Evolutionary conservation across 2,888 invertebrate species (phyloP).

Genomic region (Papilio demoleus): DNA sequence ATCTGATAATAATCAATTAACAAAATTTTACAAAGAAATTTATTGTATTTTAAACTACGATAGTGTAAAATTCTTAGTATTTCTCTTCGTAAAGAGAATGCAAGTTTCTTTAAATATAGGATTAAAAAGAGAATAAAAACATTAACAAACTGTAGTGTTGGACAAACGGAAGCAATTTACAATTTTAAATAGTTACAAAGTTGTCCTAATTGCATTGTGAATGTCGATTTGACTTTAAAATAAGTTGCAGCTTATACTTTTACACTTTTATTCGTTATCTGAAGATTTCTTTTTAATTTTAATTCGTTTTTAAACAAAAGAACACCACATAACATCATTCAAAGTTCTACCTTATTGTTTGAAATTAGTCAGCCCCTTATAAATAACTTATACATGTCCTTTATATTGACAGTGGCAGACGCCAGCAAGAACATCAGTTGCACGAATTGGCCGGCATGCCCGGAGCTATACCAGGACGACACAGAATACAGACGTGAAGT

Average conservation of each 20-base stretch:
- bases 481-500: no score
- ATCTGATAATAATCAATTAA: no score
- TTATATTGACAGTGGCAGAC: no score
- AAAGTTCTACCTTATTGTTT: no score
- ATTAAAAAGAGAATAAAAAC: not conserved
- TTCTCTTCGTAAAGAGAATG: not conserved
- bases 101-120: not conserved
- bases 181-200: conserved; percentile 21
- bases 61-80: not conserved
- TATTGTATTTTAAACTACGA: not conserved
- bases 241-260: conserved; percentile 1
- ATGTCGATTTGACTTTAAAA: conserved; percentile 18
- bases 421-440: no score
- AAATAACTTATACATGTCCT: no score
- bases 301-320: no score
- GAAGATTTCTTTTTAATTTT: not conserved
- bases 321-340: no score
- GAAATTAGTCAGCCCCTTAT: no score
- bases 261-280: not conserved
- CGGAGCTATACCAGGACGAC: no score
- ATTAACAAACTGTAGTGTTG: conserved; percentile 5
- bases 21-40: no score
- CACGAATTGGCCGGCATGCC: no score
- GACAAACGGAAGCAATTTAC: conserved; percentile 11
- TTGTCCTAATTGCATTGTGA: conserved; percentile 15